Evolutionary conservation across 2,888 invertebrate species (phyloP).

Genomic region (Silvanus unidentatus): DNA sequence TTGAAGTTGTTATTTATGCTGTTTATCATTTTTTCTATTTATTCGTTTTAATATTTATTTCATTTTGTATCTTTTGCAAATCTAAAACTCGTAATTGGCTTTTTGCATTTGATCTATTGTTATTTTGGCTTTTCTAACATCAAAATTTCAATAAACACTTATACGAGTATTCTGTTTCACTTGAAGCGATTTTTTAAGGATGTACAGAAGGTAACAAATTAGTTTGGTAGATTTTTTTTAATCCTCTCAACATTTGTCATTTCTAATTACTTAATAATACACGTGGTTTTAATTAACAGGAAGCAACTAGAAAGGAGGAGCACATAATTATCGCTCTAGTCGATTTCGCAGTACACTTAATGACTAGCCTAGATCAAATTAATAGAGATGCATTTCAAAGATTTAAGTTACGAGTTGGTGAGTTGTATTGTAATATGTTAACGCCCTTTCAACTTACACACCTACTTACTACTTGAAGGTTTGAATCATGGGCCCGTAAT

Average conservation of each 20-base stretch:
- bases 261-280: no score
- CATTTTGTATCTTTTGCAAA: background rate
- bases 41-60: background rate
- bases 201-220: background rate
- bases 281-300: slow-evolving; percentile 45
- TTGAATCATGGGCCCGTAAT: slow-evolving; percentile 87
- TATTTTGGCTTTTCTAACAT: slow-evolving; percentile 5
- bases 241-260: no score
- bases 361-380: slow-evolving; percentile 88
- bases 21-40: background rate
- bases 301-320: slow-evolving; percentile 71
- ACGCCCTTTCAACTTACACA: background rate
- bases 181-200: background rate
- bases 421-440: no score
- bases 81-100: no score
- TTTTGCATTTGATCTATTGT: no score
- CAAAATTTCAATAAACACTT: background rate
- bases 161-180: no score
- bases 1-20: background rate
- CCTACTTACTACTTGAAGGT: slow-evolving; percentile 50
- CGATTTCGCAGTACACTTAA: slow-evolving; percentile 91
- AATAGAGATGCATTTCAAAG: slow-evolving; percentile 95
- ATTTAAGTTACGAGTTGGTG: slow-evolving; percentile 90
- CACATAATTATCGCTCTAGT: slow-evolving; percentile 84
- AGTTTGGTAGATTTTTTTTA: background rate